A percentile compares a stretch with the other conserved stretches of the same genome.
Evolutionary conservation across 2,797 vertebrate species (phyloP).

Genomic region (Mareca strepera): DNA sequence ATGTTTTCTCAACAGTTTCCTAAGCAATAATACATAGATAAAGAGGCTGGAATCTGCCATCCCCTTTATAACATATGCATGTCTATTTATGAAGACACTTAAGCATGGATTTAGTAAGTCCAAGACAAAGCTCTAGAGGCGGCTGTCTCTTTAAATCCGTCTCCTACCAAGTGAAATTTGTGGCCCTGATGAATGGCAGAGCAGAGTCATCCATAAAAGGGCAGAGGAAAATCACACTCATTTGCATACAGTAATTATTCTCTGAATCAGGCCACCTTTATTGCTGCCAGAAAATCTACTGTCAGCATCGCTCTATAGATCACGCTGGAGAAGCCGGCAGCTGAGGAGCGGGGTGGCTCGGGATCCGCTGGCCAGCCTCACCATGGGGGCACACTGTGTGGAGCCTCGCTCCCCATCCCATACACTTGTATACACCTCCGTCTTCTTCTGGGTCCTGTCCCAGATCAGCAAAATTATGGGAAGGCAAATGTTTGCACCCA

Average conservation of each 20-base stretch:
- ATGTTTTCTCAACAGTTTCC: constrained; percentile 51
- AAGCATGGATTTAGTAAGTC: constrained; percentile 76
- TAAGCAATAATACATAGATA: constrained; percentile 53
- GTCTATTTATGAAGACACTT: constrained; percentile 75
- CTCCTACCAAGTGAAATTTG: constrained; percentile 82
- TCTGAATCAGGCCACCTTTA: constrained; percentile 87
- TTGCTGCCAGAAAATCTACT: constrained; percentile 87
- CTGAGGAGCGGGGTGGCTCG: constrained; percentile 68
- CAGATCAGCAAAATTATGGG: not conserved
- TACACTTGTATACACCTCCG: not conserved
- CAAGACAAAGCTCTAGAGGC: constrained; percentile 71
- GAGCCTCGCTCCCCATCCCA: fast-evolving
- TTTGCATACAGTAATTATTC: constrained; percentile 91
- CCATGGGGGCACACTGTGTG: not conserved
- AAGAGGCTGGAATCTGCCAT: constrained; percentile 62
- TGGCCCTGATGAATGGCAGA: constrained; percentile 85
- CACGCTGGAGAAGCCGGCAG: constrained; percentile 76
- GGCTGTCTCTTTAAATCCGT: constrained; percentile 81
- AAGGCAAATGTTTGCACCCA: not conserved
- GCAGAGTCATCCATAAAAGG: constrained; percentile 86
- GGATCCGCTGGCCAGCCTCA: not conserved
- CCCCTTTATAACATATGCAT: constrained; percentile 45
- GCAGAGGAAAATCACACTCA: constrained; percentile 84
- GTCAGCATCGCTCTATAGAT: constrained; percentile 84
- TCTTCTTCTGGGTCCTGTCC: not conserved